Evolutionary conservation across 2,888 invertebrate genomes (phyloP), one percentile per base, ranked within the genome.

Genomic region (Napeogenes sylphis): DNA sequence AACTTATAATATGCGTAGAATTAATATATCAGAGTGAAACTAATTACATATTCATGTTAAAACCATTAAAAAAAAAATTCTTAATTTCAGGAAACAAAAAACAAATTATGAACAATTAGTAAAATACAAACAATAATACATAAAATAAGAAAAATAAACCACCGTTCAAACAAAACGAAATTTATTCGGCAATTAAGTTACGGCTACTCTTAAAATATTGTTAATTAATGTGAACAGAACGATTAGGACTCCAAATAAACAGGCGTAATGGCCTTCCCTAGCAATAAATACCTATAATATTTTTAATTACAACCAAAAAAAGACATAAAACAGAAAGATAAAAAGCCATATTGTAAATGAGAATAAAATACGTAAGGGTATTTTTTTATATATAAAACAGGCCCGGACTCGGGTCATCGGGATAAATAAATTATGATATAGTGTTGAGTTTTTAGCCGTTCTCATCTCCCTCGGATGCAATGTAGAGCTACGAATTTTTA

Each of bases 161-260:
- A 71, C 73, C 71, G 77, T 82, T 80, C 76, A 78, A 78, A 76
- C 74, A 73, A 70, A 61, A 63, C 71, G 70, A 74, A 84, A 89
- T 89, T 89, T 87, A 90, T 88, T 80, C 75, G 71, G 84, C 82
- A 85, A 89, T 90, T 88, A 90, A 88, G 75, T 82, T 78, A 78
- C 77, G 79, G 67, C 81, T 83, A 82, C 75, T 82, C 82, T 82
- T 85, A 84, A 89, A 90, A 85, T 85, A 90, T 90, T 78, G 80
- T 86, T 88, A 90, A 90, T 90, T 89, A 90, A 89, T 90, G 90
- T 90, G 86, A 90, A 90, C 89, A 90, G 75, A 85, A 82, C 90
- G 90, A 90, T 90, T 90, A 90, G 84, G 81, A 78, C 74, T 77
- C 74, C 81, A 78, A 83, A 85, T 83, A 89, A 88, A 87, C 89